A percentile compares a stretch with the other conserved stretches of the same genome.
Conservation (phyloP, 2,113 vertebrate species). For the Crocuta crocuta region DNA sequence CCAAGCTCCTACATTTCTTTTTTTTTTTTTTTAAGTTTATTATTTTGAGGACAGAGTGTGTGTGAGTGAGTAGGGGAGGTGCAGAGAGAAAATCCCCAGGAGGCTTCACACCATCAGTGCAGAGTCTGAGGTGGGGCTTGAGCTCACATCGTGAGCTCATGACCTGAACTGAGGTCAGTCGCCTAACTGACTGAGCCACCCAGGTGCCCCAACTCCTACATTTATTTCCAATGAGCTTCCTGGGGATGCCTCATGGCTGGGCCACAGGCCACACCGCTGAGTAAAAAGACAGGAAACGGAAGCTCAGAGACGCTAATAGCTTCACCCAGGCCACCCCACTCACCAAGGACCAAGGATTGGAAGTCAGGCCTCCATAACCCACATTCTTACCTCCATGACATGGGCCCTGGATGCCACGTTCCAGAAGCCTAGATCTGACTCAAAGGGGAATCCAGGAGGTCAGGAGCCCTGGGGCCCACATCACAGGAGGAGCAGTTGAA, state of each 20-base stretch:
- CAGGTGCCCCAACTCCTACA: too few relatives aligned
- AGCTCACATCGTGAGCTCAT: too few relatives aligned
- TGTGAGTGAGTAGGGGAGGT: too few relatives aligned
- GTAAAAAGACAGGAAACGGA: background rate
- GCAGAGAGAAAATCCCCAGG: too few relatives aligned
- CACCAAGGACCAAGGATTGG: background rate
- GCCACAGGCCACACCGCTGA: background rate
- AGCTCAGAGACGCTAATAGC: background rate
- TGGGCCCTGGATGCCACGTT: background rate
- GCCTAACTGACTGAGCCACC: too few relatives aligned
- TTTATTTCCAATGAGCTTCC: background rate
- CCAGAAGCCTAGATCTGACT: background rate
- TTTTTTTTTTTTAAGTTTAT: too few relatives aligned
- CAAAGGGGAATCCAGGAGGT: background rate
- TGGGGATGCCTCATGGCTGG: background rate
- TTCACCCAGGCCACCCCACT: background rate
- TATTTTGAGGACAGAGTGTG: too few relatives aligned
- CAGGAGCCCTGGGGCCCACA: background rate
- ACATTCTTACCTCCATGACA: background rate
- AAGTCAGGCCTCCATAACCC: background rate
- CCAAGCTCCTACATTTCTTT: background rate
- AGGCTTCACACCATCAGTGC: too few relatives aligned
- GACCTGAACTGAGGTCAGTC: too few relatives aligned
- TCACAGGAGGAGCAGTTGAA: background rate
- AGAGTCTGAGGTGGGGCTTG: too few relatives aligned